Evolutionary conservation across 2,888 invertebrate species (phyloP).

Genomic region (Patella depressa): DNA sequence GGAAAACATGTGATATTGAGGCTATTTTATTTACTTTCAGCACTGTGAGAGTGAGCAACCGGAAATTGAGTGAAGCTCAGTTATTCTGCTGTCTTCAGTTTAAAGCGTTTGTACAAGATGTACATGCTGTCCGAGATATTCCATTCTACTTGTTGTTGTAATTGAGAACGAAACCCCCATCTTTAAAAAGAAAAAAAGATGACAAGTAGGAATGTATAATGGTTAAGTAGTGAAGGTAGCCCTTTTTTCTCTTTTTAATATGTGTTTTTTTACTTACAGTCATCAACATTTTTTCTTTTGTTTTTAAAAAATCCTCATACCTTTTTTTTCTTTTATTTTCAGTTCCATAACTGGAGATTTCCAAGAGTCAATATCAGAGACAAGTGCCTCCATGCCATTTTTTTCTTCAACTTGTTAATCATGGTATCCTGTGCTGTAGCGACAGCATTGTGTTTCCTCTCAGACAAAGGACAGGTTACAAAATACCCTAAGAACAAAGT

Average conservation of each 20-base stretch:
- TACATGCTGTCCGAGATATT: neutral
- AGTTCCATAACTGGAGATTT: constrained; percentile 73
- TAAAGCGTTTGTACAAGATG: no score
- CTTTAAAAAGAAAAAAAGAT: constrained; percentile 8
- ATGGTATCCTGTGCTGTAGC: constrained; percentile 74
- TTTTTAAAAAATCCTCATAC: neutral
- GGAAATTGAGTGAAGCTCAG: no score
- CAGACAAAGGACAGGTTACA: constrained; percentile 68
- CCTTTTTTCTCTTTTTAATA: neutral
- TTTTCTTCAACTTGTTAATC: constrained; percentile 72
- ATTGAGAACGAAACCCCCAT: neutral
- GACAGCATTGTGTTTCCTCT: constrained; percentile 74
- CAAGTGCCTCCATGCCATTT: constrained; percentile 73
- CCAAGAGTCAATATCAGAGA: constrained; percentile 73
- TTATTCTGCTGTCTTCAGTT: no score
- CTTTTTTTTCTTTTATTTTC: constrained; percentile 45
- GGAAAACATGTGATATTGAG: constrained; percentile 3
- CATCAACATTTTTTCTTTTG: neutral
- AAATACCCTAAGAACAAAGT: constrained; percentile 65
- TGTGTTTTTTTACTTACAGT: neutral
- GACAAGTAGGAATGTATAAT: neutral
- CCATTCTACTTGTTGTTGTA: constrained; percentile 4
- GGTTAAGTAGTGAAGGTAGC: constrained; percentile 10
- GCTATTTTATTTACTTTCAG: constrained; percentile 11
- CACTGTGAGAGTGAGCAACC: neutral